Evolutionary conservation across 2,888 invertebrate species (phyloP), one percentile per base, ranked within the genome.

Genomic region (Noctua fimbriata): DNA sequence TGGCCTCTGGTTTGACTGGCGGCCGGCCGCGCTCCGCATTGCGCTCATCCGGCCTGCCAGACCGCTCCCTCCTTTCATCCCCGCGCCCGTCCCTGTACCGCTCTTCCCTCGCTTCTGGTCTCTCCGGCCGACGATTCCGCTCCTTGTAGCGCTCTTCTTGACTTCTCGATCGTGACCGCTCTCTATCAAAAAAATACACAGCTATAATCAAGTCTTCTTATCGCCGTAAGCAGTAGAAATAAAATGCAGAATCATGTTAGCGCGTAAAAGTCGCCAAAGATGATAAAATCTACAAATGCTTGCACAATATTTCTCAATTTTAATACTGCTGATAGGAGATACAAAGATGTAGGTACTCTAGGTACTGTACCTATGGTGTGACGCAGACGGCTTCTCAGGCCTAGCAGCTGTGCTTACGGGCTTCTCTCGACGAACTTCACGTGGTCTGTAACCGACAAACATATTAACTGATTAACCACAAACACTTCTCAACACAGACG

Each of bases 371-470:
- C 89, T 89, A 21, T 86, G 87, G 10, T 81, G 87, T 32, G 84
- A 69, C 55, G 88, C 79, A 5, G 89, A 79, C 7, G 92, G 92
- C 84, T 94, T 94, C 6, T 94, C 95, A 1, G 89, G 82, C 76
- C 94, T 92, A 73, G 81, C 88, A 69, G 87, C 78, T 58, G 83
- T 58, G 76, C 63, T 87, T 44, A 85, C 73, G 58, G 92, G 89
- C 75, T 94, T 93, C 80, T 95, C 95, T 18, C 95, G 93, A 44
- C 94, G 94, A 76, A 88, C 89, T 9, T 96, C 96, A 4, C 96
- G 94, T 78, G 91, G 85, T 89, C 96, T 96, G 95, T 76, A 93
- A 93, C 81, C 89, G 93, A 94, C 79, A 91, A 92, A 83, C 69
- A 73, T 74, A 36, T 79, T 81, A 76, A 78, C 79, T 83, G 71